These are phyloP conservation scores for Heliconius cydno DNA, from an alignment of 2,888 invertebrate genomes.

Conservation along the genomic window DNA sequence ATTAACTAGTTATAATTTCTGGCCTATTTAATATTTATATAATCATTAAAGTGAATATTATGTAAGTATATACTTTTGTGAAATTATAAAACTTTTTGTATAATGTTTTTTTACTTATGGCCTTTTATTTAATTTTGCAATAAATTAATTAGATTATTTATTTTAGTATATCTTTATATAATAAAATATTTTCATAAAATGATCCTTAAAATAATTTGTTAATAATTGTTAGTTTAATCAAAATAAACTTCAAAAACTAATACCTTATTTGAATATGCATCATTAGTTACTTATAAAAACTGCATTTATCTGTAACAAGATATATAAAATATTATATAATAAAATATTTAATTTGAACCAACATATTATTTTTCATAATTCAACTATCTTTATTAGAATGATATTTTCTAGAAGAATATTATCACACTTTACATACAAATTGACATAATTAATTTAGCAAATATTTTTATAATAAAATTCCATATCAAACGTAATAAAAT, in stretches of 20 bases:
- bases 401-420: slow-evolving; percentile 1
- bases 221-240: too few relatives aligned
- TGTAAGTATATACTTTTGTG: neutral
- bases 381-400: slow-evolving; percentile 10
- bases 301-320: neutral
- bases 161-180: too few relatives aligned
- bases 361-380: neutral
- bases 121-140: neutral
- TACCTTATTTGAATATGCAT: neutral
- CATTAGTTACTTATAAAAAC: too few relatives aligned
- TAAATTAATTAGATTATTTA: too few relatives aligned
- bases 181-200: neutral
- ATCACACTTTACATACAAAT: slow-evolving; percentile 7
- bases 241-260: neutral
- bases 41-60: neutral
- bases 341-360: neutral
- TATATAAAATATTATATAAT: slow-evolving; percentile 7
- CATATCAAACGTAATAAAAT: slow-evolving; percentile 5
- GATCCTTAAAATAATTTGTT: too few relatives aligned
- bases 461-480: slow-evolving; percentile 2
- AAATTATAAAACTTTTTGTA: neutral
- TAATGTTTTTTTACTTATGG: neutral
- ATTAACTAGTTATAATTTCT: neutral
- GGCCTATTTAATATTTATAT: neutral
- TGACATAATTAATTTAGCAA: neutral